Evolutionary conservation across 2,113 vertebrate species (phyloP), one percentile per base, ranked within the genome.

Genomic region (Eolophus roseicapilla): DNA sequence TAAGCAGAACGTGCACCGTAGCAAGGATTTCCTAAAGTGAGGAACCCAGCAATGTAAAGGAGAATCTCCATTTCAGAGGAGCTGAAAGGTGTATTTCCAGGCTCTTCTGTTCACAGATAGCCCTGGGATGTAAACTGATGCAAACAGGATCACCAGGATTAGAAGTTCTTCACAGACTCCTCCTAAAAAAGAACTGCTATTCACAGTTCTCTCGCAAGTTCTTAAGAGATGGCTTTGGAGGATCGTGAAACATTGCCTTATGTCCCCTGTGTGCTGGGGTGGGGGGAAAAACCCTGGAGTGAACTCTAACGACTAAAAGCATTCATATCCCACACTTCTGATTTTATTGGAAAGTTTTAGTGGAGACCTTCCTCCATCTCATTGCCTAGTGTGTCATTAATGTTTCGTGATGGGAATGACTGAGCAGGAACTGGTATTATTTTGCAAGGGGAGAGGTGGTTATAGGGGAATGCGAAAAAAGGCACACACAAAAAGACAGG

Each of bases 131-230:
- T 62, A 94, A 86, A 96, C 80, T 87, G 77, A 86, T 93, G 77
- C 69, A 92, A 92, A 92, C 73, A 86, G 83, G 92, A 79, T 90
- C 88, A 74, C 85, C 71, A 90, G 64, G 79, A 86, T 96, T 96
- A 88, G 82, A 90, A 94, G 59, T 65, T 65, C 39, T 84, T 96
- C 86, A 46, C 74, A 87, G 59, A 28, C 89, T 79, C 24, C 63
- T 90, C 59, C 57, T 84, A 73, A 93, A 82, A 91, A 73, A 76
- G 87, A 90, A 16, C 88, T 91, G 81, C 82, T 92, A 14, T 92
- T 96, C 84, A 73, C 80, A 95, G 88, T 35, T 92, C 92, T 82
- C 62, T 73, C 41, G 29, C n/a, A 65, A 21, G 62, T 70, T 33
- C 47, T 29, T 46, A 62, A 62, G 88, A 87, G 43, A 28, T 79